phyloP scores from a whole-genome alignment of 2,797 vertebrate genomes.

The Thripadectes ignobilis region DNA sequence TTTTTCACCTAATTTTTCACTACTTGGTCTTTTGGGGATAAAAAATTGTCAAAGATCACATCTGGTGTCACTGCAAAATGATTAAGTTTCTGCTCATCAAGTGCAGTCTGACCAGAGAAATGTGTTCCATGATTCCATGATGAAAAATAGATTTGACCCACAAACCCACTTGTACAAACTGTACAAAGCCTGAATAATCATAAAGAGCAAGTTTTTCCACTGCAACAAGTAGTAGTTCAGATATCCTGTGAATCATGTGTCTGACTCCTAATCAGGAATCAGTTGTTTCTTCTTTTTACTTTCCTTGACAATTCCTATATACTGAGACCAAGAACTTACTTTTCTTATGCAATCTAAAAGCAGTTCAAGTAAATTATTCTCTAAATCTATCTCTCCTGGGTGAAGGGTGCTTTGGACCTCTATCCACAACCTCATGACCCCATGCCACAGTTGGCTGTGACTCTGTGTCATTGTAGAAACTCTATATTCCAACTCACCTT shows the following conservation, averaged over 20 bases:
- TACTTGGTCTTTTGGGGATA: neutral
- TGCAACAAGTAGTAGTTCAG: neutral
- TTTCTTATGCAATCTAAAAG: neutral
- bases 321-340: neutral
- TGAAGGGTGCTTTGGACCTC: neutral
- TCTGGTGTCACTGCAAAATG: neutral
- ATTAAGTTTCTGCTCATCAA: neutral
- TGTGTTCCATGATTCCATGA: neutral
- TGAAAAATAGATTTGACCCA: neutral
- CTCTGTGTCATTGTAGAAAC: neutral
- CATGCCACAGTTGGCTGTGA: neutral
- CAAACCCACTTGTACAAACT: neutral
- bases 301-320: neutral
- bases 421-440: neutral
- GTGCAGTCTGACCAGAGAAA: neutral
- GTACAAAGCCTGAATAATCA: neutral
- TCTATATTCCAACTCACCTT: neutral
- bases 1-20: neutral
- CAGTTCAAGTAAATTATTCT: neutral
- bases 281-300: neutral
- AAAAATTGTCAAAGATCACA: neutral
- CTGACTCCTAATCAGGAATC: neutral
- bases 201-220: neutral
- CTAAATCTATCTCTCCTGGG: neutral
- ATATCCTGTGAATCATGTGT: neutral